Percentiles rank a stretch among this genome's conserved stretches.
Evolutionary conservation across 2,888 invertebrate species (phyloP).

Genomic region (Chrysomela aeneicollis): DNA sequence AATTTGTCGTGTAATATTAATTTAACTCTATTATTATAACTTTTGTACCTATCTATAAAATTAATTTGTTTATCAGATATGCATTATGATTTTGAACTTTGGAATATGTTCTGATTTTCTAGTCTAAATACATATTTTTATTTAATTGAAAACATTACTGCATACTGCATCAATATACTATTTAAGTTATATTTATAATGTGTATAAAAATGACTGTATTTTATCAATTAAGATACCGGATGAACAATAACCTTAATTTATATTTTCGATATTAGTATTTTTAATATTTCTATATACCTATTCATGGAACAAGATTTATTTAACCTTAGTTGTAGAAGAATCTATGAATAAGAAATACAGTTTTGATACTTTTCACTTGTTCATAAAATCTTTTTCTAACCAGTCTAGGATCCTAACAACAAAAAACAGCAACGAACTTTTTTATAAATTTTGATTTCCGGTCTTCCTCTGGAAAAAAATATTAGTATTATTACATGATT

Average conservation of each 20-base stretch:
- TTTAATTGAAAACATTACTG: slow-evolving; percentile 1
- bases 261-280: slow-evolving; percentile 18
- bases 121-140: neutral
- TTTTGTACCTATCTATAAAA: neutral
- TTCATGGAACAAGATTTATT: slow-evolving; percentile 9
- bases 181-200: slow-evolving; percentile 5
- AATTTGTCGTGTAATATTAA: slow-evolving; percentile 12
- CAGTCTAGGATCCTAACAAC: too few relatives aligned
- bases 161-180: neutral
- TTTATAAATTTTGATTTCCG: too few relatives aligned
- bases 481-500: too few relatives aligned
- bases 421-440: too few relatives aligned
- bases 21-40: neutral
- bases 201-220: slow-evolving; percentile 24
- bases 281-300: slow-evolving; percentile 15
- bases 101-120: neutral
- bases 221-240: slow-evolving; percentile 18
- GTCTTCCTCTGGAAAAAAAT: too few relatives aligned
- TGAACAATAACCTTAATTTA: slow-evolving; percentile 22
- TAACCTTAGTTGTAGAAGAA: slow-evolving; percentile 14
- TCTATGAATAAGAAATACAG: neutral
- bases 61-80: neutral
- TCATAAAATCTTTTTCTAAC: too few relatives aligned
- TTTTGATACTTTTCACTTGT: neutral
- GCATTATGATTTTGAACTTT: slow-evolving; percentile 10